phyloP scores from a whole-genome alignment of 2,797 vertebrate genomes.

The Iguana delicatissima region DNA sequence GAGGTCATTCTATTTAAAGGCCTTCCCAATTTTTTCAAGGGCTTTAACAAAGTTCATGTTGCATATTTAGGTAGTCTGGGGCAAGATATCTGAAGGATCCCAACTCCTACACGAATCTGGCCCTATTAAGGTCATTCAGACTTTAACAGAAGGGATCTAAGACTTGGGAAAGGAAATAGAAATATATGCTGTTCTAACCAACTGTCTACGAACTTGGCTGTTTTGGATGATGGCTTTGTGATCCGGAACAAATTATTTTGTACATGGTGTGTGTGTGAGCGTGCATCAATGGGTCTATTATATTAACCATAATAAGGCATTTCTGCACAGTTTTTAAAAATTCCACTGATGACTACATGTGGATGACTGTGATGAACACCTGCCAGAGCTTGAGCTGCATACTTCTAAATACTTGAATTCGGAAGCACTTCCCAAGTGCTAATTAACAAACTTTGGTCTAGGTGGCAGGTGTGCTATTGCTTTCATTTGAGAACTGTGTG shows the following conservation, averaged over 20 bases:
- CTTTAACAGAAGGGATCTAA: neutral
- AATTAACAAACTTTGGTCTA: constrained; percentile 50
- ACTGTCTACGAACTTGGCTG: neutral
- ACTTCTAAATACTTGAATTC: constrained; percentile 43
- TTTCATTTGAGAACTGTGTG: neutral
- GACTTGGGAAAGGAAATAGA: constrained; percentile 17
- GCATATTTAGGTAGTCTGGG: neutral
- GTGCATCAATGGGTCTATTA: neutral
- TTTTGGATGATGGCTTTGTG: constrained; percentile 23
- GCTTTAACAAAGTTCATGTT: neutral
- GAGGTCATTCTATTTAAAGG: neutral
- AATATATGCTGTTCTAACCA: neutral
- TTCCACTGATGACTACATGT: constrained; percentile 32
- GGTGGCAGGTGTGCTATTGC: constrained; percentile 33
- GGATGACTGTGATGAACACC: constrained; percentile 49
- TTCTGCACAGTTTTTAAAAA: constrained; percentile 46
- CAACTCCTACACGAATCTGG: neutral
- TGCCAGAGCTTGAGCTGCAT: constrained; percentile 30
- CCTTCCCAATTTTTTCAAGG: no score
- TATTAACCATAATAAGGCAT: constrained; percentile 23
- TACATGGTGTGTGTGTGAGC: no score
- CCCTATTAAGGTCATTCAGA: neutral
- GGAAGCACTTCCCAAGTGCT: constrained; percentile 44
- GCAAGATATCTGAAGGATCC: neutral
- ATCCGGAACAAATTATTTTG: constrained; percentile 8